Evolutionary conservation across 2,888 invertebrate species (phyloP).

Genomic region (Pediacus dermestoides): DNA sequence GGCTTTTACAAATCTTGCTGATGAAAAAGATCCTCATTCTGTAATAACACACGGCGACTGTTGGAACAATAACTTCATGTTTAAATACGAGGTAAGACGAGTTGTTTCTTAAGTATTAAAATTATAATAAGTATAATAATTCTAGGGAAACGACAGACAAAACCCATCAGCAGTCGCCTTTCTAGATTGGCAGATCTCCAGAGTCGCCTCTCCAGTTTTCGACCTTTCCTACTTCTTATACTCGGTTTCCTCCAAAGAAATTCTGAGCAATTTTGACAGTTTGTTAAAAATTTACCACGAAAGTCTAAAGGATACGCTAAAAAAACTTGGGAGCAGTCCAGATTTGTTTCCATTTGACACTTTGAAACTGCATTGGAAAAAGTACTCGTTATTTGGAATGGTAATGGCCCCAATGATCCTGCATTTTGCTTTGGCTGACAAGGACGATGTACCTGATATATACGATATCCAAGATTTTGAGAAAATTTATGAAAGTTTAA

Average conservation of each 20-base stretch:
- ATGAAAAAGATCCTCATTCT: slow-evolving; percentile 11
- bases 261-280: slow-evolving; percentile 32
- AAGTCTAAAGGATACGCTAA: slow-evolving; percentile 27
- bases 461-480: neutral
- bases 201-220: slow-evolving; percentile 28
- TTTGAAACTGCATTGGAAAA: slow-evolving; percentile 28
- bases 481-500: neutral
- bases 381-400: slow-evolving; percentile 22
- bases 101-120: too few species aligned
- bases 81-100: slow-evolving; percentile 20
- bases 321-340: slow-evolving; percentile 33
- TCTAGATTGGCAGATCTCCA: slow-evolving; percentile 29
- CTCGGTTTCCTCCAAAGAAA: slow-evolving; percentile 27
- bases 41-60: slow-evolving; percentile 23
- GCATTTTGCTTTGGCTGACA: slow-evolving; percentile 15
- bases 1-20: slow-evolving; percentile 6
- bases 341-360: slow-evolving; percentile 33
- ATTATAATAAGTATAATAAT: too few species aligned
- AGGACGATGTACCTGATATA: slow-evolving; percentile 17
- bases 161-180: slow-evolving; percentile 15
- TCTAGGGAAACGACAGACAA: too few species aligned
- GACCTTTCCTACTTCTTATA: slow-evolving; percentile 41
- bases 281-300: slow-evolving; percentile 36
- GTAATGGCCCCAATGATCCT: slow-evolving; percentile 17
- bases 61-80: slow-evolving; percentile 28